phyloP scores from a whole-genome alignment of 2,797 vertebrate genomes.

The Nothura maculosa region DNA sequence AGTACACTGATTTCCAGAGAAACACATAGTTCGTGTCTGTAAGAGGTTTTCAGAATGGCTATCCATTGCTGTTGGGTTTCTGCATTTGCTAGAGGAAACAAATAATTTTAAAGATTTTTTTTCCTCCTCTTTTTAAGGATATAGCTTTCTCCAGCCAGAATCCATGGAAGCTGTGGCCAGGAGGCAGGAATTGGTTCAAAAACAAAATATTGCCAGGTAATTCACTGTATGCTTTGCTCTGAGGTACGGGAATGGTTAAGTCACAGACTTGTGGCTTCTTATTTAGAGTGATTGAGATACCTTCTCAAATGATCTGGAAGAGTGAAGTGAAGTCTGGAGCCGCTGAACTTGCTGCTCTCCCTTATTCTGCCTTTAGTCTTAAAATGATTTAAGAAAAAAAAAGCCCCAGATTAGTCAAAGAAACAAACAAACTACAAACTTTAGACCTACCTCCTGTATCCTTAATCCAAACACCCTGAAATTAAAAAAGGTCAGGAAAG shows the following conservation, averaged over 20 bases:
- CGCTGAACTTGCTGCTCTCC: background rate
- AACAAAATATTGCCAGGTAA: conserved; percentile 96
- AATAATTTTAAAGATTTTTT: conserved; percentile 9
- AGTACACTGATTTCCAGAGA: background rate
- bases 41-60: background rate
- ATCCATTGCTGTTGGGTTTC: background rate
- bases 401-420: background rate
- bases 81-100: background rate
- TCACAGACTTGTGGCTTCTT: background rate
- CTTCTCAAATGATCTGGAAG: background rate
- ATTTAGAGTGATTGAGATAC: background rate
- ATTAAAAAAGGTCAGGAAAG: background rate
- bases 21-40: background rate
- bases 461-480: background rate
- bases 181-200: conserved; percentile 94
- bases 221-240: background rate
- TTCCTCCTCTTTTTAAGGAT: conserved; percentile 80
- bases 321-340: background rate
- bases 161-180: conserved; percentile 92
- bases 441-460: background rate
- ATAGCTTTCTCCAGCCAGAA: conserved; percentile 90
- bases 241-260: background rate
- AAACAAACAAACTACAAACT: background rate
- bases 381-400: background rate
- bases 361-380: background rate